phyloP scores from a whole-genome alignment of 2,888 invertebrate genomes.

The Thymelicus lineola region DNA sequence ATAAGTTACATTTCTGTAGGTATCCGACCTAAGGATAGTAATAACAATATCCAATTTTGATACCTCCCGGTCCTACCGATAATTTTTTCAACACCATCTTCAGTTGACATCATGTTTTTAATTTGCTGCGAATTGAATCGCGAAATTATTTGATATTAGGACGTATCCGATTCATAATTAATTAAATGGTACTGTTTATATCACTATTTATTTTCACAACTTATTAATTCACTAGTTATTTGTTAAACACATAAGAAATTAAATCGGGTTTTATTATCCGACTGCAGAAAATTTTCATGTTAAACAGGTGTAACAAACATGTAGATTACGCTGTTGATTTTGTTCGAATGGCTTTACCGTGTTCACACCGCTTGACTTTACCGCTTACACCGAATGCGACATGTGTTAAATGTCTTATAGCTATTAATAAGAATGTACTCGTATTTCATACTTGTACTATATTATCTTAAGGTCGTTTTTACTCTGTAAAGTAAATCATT shows the following conservation, averaged over 20 bases:
- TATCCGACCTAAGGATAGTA: conserved; percentile 79
- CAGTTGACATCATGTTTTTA: conserved; percentile 42
- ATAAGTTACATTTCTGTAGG: conserved; percentile 85
- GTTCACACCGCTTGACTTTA: neutral
- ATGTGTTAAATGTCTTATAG: too few species aligned
- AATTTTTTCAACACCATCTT: conserved; percentile 69
- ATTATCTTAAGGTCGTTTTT: neutral
- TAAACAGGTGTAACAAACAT: neutral
- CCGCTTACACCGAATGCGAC: too few species aligned
- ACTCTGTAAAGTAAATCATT: neutral
- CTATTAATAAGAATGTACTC: neutral
- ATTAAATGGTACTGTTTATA: too few species aligned
- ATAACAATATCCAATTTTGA: conserved; percentile 79
- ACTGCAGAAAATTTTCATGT: too few species aligned
- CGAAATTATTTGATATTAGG: too few species aligned
- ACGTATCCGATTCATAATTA: too few species aligned
- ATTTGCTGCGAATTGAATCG: neutral
- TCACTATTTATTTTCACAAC: too few species aligned
- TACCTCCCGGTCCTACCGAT: conserved; percentile 84
- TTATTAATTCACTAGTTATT: neutral
- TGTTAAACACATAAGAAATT: neutral
- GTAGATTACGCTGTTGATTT: conserved; percentile 1
- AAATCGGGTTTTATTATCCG: too few species aligned
- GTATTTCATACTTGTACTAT: neutral
- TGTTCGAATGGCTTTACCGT: neutral